Conservation (phyloP, 2,888 invertebrate species). For the Drosophila hamatofila region DNA sequence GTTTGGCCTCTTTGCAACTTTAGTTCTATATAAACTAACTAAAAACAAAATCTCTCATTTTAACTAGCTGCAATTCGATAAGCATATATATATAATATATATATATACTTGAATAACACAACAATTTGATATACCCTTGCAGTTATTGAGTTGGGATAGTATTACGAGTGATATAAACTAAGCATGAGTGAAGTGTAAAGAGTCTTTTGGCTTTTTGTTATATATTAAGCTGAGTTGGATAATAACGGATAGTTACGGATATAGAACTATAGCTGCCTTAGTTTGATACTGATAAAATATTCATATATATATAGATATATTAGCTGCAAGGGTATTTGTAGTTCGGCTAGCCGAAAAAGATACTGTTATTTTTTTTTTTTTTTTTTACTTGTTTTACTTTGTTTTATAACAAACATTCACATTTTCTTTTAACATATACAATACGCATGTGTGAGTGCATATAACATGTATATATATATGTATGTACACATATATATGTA, state of each 20-base stretch:
- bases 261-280: slow-evolving; percentile 33
- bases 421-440: slow-evolving; percentile 38
- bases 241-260: neutral
- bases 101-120: slow-evolving; percentile 29
- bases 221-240: neutral
- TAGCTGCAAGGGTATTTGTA: slow-evolving; percentile 38
- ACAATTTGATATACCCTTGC: slow-evolving; percentile 33
- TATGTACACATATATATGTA: slow-evolving; percentile 24
- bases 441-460: slow-evolving; percentile 30
- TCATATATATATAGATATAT: neutral
- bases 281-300: neutral
- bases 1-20: slow-evolving; percentile 58
- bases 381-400: slow-evolving; percentile 61
- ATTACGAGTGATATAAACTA: slow-evolving; percentile 5
- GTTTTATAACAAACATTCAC: slow-evolving; percentile 67
- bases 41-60: slow-evolving; percentile 34
- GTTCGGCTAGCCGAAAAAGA: slow-evolving; percentile 39
- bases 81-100: slow-evolving; percentile 12
- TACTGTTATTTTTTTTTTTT: slow-evolving; percentile 7
- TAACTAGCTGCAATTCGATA: slow-evolving; percentile 43
- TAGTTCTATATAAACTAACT: slow-evolving; percentile 31
- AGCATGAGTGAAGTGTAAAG: neutral
- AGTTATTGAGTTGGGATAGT: neutral
- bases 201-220: slow-evolving; percentile 6
- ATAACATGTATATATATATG: slow-evolving; percentile 26